These are phyloP conservation scores for Neoitamus cyanurus DNA, from an alignment of 2,888 invertebrate genomes.

Conservation along the genomic window DNA sequence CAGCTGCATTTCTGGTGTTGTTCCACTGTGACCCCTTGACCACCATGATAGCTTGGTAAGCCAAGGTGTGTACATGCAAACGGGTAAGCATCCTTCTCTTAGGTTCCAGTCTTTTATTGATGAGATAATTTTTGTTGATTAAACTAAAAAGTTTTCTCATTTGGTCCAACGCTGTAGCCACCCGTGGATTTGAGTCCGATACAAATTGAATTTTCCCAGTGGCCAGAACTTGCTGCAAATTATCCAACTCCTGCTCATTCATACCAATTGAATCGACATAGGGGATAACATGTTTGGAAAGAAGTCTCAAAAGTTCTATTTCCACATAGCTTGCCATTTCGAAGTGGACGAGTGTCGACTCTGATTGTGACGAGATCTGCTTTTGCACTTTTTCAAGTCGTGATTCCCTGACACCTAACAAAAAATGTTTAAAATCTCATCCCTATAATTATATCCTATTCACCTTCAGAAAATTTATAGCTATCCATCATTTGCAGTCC, in stretches of 20 bases:
- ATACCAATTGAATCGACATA: slow-evolving; percentile 85
- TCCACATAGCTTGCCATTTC: slow-evolving; percentile 90
- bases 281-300: slow-evolving; percentile 76
- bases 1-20: slow-evolving; percentile 81
- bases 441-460: not conserved
- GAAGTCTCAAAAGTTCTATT: slow-evolving; percentile 73
- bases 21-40: slow-evolving; percentile 79
- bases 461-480: slow-evolving; percentile 63
- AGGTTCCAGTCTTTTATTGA: slow-evolving; percentile 60
- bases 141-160: slow-evolving; percentile 76
- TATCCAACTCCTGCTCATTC: slow-evolving; percentile 89
- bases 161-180: slow-evolving; percentile 83
- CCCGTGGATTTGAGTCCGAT: slow-evolving; percentile 81
- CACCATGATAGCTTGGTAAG: slow-evolving; percentile 86
- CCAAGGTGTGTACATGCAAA: slow-evolving; percentile 86
- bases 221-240: slow-evolving; percentile 76
- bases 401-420: slow-evolving; percentile 72
- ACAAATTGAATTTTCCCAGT: slow-evolving; percentile 78
- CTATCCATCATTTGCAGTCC: slow-evolving; percentile 92
- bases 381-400: slow-evolving; percentile 74
- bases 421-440: not conserved
- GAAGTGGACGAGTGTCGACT: slow-evolving; percentile 78
- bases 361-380: slow-evolving; percentile 73
- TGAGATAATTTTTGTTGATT: slow-evolving; percentile 57
- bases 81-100: slow-evolving; percentile 74